A percentile compares a stretch with the other conserved stretches of the same genome.
Evolutionary conservation across 92 coral and sea anemone species (phyloP).

Genomic region (Phenganax subtilis): DNA sequence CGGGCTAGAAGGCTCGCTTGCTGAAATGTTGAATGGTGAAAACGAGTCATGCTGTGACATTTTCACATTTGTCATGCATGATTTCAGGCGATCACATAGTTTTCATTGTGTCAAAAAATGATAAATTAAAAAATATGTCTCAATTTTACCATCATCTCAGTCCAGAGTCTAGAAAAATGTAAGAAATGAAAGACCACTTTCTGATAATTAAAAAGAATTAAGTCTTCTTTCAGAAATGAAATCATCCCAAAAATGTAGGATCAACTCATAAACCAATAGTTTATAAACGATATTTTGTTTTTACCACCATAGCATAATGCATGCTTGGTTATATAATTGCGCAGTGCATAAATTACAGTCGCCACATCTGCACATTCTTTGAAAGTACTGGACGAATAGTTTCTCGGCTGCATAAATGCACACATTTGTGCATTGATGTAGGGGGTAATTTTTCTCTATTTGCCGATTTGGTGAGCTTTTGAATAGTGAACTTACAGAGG

Average conservation of each 20-base stretch:
- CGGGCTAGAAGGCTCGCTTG: conserved; percentile 8
- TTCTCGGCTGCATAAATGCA: not conserved
- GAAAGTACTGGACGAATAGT: not conserved
- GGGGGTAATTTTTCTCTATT: too few species aligned
- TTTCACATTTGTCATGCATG: conserved; percentile 26
- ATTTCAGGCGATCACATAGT: conserved; percentile 16
- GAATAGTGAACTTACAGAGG: too few species aligned
- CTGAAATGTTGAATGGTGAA: not conserved
- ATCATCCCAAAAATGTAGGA: too few species aligned
- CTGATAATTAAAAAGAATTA: too few species aligned
- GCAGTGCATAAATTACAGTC: not conserved
- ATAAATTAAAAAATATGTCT: conserved; percentile 14
- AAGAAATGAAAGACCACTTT: too few species aligned
- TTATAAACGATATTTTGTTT: too few species aligned
- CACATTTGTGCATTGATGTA: too few species aligned
- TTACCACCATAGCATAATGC: too few species aligned
- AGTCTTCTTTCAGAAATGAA: too few species aligned
- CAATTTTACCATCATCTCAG: not conserved
- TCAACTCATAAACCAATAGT: too few species aligned
- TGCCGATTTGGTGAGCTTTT: too few species aligned
- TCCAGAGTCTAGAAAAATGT: not conserved
- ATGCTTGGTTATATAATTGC: too few species aligned
- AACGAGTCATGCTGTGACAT: not conserved
- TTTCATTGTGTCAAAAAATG: conserved; percentile 11
- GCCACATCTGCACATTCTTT: not conserved